These are phyloP conservation scores for Hermaeophaga mercurialis DNA, from an alignment of 2,888 invertebrate genomes.

Conservation along the genomic window DNA sequence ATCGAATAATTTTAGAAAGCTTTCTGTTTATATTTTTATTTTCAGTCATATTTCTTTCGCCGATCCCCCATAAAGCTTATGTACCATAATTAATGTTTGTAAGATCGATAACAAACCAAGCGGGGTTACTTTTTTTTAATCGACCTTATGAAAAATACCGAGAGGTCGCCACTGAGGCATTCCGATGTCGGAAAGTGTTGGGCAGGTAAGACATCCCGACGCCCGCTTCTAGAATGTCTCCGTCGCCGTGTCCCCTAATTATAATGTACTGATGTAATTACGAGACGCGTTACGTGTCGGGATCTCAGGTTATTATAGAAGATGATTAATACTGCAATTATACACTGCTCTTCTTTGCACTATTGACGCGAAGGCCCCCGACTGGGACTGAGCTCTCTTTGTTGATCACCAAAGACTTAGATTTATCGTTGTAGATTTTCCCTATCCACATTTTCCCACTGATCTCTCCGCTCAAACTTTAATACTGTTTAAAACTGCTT, in stretches of 20 bases:
- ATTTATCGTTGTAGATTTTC: slow-evolving; percentile 42
- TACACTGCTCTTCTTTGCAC: slow-evolving; percentile 36
- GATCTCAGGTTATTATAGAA: slow-evolving; percentile 42
- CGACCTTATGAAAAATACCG: slow-evolving; percentile 1
- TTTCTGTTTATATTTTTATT: no score
- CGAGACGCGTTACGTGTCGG: slow-evolving; percentile 41
- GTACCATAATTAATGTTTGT: no score
- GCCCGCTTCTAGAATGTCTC: slow-evolving; percentile 5
- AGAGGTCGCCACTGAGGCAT: slow-evolving; percentile 22
- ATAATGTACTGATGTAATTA: slow-evolving; percentile 45
- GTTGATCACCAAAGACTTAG: slow-evolving; percentile 34
- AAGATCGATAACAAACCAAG: neutral
- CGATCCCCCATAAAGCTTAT: no score
- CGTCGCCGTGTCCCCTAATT: slow-evolving; percentile 37
- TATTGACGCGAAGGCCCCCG: slow-evolving; percentile 43
- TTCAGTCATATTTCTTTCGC: no score
- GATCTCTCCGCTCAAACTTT: slow-evolving; percentile 46
- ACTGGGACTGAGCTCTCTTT: no score
- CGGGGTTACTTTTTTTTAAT: neutral
- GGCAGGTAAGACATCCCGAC: slow-evolving; percentile 20
- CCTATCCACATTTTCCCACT: slow-evolving; percentile 45
- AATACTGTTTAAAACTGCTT: slow-evolving; percentile 48
- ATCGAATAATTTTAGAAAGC: no score
- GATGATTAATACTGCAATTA: slow-evolving; percentile 46
- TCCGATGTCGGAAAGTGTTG: slow-evolving; percentile 23